A percentile compares a stretch with the other conserved stretches of the same genome.
These are phyloP conservation scores for Silurus asotus DNA, from an alignment of 2,113 vertebrate species.

Conservation along the genomic window DNA sequence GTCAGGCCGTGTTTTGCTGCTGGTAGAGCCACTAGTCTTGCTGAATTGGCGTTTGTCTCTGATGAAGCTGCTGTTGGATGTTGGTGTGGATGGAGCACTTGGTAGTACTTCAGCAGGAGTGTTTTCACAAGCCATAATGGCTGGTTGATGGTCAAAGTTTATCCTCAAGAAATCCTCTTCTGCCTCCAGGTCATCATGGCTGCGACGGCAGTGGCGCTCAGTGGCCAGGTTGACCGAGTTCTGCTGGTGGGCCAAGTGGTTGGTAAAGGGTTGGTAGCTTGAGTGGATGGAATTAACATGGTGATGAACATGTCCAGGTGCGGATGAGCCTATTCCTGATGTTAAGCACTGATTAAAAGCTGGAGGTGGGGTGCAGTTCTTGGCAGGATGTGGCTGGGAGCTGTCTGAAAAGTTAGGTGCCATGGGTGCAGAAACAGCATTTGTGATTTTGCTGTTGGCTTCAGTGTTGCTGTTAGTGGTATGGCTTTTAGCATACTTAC, in stretches of 20 bases:
- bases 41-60: conserved; percentile 85
- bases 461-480: conserved; percentile 23
- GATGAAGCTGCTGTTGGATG: conserved; percentile 65
- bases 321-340: conserved; percentile 15
- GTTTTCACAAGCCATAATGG: conserved; percentile 45
- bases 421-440: background rate
- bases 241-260: conserved; percentile 86
- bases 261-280: conserved; percentile 82
- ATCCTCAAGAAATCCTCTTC: conserved; percentile 79
- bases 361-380: conserved; percentile 83
- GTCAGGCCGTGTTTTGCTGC: conserved; percentile 85
- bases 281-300: conserved; percentile 60
- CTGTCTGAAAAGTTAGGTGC: conserved; percentile 62
- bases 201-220: conserved; percentile 78
- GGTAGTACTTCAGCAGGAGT: conserved; percentile 59
- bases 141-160: conserved; percentile 70
- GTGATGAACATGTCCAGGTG: conserved; percentile 51
- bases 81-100: conserved; percentile 58
- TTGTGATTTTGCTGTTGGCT: conserved; percentile 18
- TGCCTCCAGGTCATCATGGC: conserved; percentile 71
- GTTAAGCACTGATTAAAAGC: conserved; percentile 87
- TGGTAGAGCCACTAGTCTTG: conserved; percentile 85
- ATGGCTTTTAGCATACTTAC: conserved; percentile 36
- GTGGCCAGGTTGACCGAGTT: conserved; percentile 87
- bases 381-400: conserved; percentile 43